Conservation (phyloP, 2,888 invertebrate genomes). For the Choristoneura rosaceana region DNA sequence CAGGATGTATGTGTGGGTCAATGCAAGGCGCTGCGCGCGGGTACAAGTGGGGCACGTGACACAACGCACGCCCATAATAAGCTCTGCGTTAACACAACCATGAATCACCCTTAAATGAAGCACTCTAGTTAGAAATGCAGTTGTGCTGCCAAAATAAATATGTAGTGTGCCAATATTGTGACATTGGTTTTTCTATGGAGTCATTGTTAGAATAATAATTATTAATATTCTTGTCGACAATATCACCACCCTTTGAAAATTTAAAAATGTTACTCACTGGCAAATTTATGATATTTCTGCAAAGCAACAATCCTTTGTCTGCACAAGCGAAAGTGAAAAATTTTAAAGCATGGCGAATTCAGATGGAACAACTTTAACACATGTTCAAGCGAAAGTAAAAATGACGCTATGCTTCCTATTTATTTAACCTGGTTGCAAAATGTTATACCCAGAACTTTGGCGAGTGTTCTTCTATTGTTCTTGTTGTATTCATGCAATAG, state of each 20-base stretch:
- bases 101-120: conserved; percentile 23
- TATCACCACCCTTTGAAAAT: not conserved
- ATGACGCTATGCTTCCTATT: conserved; percentile 13
- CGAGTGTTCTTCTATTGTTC: not conserved
- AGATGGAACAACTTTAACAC: conserved; percentile 15
- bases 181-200: conserved; percentile 4
- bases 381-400: conserved; percentile 28
- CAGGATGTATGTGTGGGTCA: conserved; percentile 7
- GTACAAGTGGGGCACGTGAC: conserved; percentile 39
- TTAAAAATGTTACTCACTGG: not conserved
- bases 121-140: not conserved
- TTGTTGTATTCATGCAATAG: not conserved
- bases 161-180: conserved; percentile 21
- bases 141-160: conserved; percentile 23
- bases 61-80: conserved; percentile 46
- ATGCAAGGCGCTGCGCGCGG: not conserved
- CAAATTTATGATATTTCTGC: conserved; percentile 1
- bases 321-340: conserved; percentile 23
- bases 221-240: not conserved
- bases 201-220: conserved; percentile 23
- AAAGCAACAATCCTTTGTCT: conserved; percentile 13
- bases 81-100: conserved; percentile 47
- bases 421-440: conserved; percentile 22
- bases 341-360: conserved; percentile 30
- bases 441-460: not conserved